Conservation (phyloP, 2,888 invertebrate genomes). For the Drepanosiphum platanoidis region DNA sequence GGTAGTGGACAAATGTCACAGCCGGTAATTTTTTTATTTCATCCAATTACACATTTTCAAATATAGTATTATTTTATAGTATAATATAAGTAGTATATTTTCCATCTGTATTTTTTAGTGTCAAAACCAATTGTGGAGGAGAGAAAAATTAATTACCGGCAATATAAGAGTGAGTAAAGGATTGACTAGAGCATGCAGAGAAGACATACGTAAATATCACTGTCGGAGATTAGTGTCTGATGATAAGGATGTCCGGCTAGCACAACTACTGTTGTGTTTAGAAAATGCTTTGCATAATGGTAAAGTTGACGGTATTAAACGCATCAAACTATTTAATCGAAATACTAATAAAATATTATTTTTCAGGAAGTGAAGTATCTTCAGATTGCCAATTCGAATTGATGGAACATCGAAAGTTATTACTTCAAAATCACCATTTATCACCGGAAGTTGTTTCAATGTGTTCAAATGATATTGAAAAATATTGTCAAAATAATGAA, state of each 20-base stretch:
- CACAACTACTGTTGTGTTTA: slow-evolving; percentile 91
- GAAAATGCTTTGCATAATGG: slow-evolving; percentile 81
- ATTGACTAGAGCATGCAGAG: slow-evolving; percentile 86
- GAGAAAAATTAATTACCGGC: slow-evolving; percentile 87
- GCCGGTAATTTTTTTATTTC: slow-evolving; percentile 71
- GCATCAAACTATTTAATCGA: not conserved
- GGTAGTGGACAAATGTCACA: slow-evolving; percentile 74
- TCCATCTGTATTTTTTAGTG: slow-evolving; percentile 69
- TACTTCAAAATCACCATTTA: slow-evolving; percentile 92
- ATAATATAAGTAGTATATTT: not conserved
- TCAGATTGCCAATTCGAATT: slow-evolving; percentile 88
- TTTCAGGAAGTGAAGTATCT: slow-evolving; percentile 72
- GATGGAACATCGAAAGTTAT: slow-evolving; percentile 86
- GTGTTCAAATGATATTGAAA: slow-evolving; percentile 85
- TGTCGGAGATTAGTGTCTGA: slow-evolving; percentile 86
- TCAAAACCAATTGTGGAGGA: slow-evolving; percentile 81
- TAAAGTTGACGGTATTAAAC: slow-evolving; percentile 65
- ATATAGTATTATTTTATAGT: not conserved
- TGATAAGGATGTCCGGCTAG: slow-evolving; percentile 84
- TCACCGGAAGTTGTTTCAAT: slow-evolving; percentile 91
- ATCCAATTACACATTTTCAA: too few species aligned
- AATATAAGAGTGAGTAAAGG: slow-evolving; percentile 92
- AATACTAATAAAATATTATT: too few species aligned
- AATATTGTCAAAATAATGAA: slow-evolving; percentile 79
- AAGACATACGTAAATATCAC: slow-evolving; percentile 86